A percentile compares a stretch with the other conserved stretches of the same genome.
Conservation (phyloP, 2,888 invertebrate species). For the Podabrus alpinus region DNA sequence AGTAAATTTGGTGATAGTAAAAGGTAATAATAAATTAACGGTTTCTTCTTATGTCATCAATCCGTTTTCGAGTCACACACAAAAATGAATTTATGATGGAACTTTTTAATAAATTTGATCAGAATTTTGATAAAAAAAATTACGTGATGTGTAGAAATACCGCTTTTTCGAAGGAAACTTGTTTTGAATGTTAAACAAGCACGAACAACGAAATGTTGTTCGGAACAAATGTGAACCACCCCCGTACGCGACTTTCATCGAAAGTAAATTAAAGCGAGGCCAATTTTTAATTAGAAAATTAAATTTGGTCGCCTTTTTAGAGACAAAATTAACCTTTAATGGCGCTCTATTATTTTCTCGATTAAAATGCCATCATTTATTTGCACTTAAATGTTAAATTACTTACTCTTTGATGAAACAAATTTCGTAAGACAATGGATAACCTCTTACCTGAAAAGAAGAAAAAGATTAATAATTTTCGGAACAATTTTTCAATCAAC, state of each 20-base stretch:
- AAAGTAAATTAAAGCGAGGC: neutral
- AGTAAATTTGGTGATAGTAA: neutral
- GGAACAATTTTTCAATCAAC: neutral
- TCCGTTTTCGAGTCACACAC: slow-evolving; percentile 27
- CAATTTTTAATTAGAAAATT: neutral
- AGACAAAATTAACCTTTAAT: neutral
- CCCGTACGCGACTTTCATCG: neutral
- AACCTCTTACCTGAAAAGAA: neutral
- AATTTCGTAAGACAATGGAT: neutral
- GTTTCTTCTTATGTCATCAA: slow-evolving; percentile 1
- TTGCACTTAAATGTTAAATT: neutral
- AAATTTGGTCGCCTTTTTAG: neutral
- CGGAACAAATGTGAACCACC: neutral
- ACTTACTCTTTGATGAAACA: neutral
- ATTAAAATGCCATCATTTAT: neutral
- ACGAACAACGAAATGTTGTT: neutral
- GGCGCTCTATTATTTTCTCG: neutral
- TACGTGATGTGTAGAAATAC: neutral
- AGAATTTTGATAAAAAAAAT: neutral
- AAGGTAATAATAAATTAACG: neutral
- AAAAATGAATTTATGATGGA: slow-evolving; percentile 19
- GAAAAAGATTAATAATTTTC: neutral
- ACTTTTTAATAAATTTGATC: neutral
- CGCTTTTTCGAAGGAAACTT: neutral
- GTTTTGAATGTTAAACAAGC: neutral